Conservation (phyloP, 2,113 vertebrate species). For the Rhabdomys dilectus region DNA sequence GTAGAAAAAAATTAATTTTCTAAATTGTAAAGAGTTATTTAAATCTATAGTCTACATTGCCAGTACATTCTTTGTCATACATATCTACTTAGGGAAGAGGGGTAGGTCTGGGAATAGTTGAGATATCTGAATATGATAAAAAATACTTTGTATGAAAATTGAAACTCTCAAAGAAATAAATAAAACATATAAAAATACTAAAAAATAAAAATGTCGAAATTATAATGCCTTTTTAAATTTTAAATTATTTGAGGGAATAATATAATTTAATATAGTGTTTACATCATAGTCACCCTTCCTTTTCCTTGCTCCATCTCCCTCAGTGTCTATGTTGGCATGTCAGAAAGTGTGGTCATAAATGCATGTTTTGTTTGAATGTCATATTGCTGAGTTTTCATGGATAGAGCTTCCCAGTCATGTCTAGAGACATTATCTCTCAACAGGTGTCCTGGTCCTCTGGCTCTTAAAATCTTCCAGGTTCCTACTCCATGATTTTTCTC, state of each 20-base stretch:
- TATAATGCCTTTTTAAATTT: not conserved
- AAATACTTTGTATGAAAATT: not conserved
- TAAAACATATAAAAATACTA: not conserved
- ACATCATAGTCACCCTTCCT: not conserved
- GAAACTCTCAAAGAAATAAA: not conserved
- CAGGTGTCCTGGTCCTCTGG: not conserved
- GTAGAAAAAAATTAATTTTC: not conserved
- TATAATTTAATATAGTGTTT: not conserved
- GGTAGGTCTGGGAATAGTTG: not conserved
- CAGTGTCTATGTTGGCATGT: not conserved
- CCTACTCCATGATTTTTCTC: not conserved
- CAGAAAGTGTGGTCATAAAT: not conserved
- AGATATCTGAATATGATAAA: not conserved
- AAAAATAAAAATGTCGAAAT: not conserved
- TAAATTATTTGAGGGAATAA: not conserved
- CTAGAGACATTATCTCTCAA: not conserved
- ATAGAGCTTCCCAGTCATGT: not conserved
- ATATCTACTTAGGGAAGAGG: not conserved
- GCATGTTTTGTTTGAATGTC: not conserved
- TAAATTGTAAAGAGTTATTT: not conserved
- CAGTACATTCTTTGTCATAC: not conserved
- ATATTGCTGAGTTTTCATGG: not conserved
- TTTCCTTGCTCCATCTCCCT: too few species aligned
- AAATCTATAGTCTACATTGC: not conserved
- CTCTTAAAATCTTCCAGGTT: not conserved